Conservation (phyloP, 2,797 vertebrate species). For the Syngnathus acus region DNA sequence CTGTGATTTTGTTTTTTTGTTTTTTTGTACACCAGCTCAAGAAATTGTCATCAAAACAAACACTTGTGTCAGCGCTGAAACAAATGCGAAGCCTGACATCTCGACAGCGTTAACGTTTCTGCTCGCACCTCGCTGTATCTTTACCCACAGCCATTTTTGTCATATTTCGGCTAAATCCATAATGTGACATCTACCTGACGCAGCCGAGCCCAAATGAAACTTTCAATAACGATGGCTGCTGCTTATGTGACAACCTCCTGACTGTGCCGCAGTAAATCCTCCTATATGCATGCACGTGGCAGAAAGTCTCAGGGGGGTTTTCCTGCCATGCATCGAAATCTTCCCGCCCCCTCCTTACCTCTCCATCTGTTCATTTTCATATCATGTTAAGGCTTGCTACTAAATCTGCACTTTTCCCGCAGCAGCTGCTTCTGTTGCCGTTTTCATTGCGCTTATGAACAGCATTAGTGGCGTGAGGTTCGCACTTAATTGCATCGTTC, state of each 20-base stretch:
- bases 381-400: neutral
- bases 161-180: neutral
- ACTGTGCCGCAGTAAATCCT: neutral
- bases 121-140: neutral
- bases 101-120: neutral
- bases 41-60: neutral
- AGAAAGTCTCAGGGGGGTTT: neutral
- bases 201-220: neutral
- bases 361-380: conserved; percentile 9
- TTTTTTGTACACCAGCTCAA: neutral
- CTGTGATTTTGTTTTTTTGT: neutral
- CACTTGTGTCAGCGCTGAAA: neutral
- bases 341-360: neutral
- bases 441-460: neutral
- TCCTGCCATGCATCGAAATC: neutral
- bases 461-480: neutral
- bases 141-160: neutral
- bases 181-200: neutral
- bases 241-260: neutral
- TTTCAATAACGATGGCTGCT: neutral
- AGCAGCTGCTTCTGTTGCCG: neutral
- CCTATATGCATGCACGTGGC: neutral
- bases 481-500: no score
- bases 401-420: neutral
- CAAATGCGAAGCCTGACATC: neutral